phyloP scores from a whole-genome alignment of 1,140 invertebrate species.

The Zaprionus inermis region DNA sequence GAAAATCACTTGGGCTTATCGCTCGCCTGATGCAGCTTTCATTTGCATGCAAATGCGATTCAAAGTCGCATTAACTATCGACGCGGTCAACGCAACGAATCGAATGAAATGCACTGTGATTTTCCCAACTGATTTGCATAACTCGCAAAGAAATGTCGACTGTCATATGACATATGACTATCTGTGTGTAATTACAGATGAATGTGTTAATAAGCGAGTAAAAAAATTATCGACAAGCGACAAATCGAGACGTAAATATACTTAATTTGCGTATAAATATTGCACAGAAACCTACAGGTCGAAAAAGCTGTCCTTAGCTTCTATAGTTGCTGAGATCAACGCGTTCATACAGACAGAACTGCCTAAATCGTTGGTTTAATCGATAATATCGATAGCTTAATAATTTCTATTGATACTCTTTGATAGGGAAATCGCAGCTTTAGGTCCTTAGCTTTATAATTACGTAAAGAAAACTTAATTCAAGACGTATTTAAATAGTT shows the following conservation, averaged over 20 bases:
- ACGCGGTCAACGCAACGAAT: conserved; percentile 3
- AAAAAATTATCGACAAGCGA: not conserved
- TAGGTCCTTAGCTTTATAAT: too few relatives aligned
- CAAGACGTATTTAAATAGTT: too few relatives aligned
- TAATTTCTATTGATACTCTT: too few relatives aligned
- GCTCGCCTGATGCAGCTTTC: not conserved
- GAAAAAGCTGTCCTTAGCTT: not conserved
- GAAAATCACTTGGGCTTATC: conserved; percentile 13
- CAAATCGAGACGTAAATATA: not conserved
- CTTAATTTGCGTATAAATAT: not conserved
- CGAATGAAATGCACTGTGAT: conserved; percentile 8
- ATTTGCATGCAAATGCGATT: conserved; percentile 28
- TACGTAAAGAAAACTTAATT: too few relatives aligned
- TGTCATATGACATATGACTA: not conserved
- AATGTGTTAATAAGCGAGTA: not conserved
- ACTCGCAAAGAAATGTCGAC: not conserved
- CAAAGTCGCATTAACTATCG: conserved; percentile 22
- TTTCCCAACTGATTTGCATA: conserved; percentile 31
- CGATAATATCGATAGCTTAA: too few relatives aligned
- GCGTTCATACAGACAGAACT: not conserved
- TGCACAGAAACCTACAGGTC: not conserved
- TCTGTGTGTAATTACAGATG: not conserved
- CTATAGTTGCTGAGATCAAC: not conserved
- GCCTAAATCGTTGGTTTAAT: not conserved
- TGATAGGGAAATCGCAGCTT: too few relatives aligned